These are phyloP conservation scores for Agrilus biguttatus DNA, from an alignment of 2,888 invertebrate species.

Conservation along the genomic window DNA sequence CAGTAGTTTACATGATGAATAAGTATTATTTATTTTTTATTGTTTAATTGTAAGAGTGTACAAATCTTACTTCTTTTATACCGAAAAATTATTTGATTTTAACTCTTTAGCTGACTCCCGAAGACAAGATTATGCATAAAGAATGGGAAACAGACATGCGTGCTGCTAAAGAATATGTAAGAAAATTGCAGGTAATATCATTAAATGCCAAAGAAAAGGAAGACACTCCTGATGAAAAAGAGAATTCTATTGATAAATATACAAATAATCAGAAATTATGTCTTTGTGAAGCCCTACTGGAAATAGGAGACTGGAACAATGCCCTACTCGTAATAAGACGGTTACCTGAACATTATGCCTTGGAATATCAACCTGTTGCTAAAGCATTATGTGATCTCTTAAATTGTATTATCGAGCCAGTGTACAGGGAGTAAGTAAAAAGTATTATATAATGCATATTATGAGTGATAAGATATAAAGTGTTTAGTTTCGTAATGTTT, in stretches of 20 bases:
- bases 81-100: background rate
- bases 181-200: conserved; percentile 68
- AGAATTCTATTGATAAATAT: conserved; percentile 44
- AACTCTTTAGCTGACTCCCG: conserved; percentile 56
- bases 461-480: too few relatives aligned
- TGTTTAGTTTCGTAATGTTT: too few relatives aligned
- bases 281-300: conserved; percentile 74
- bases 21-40: conserved; percentile 6
- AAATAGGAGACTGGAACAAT: conserved; percentile 82
- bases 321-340: conserved; percentile 66
- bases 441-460: background rate
- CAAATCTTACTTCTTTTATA: too few relatives aligned
- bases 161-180: conserved; percentile 76
- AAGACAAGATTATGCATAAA: conserved; percentile 65
- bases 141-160: conserved; percentile 72
- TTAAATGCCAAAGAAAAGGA: conserved; percentile 69
- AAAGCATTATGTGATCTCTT: conserved; percentile 64
- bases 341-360: conserved; percentile 66
- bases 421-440: conserved; percentile 61
- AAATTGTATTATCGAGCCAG: conserved; percentile 71
- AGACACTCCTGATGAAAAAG: conserved; percentile 52
- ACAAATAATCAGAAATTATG: conserved; percentile 85
- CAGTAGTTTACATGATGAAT: background rate
- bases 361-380: conserved; percentile 67
- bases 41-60: too few relatives aligned